These are phyloP conservation scores for Micrasema longulum DNA, from an alignment of 1,140 invertebrate genomes.

Conservation along the genomic window DNA sequence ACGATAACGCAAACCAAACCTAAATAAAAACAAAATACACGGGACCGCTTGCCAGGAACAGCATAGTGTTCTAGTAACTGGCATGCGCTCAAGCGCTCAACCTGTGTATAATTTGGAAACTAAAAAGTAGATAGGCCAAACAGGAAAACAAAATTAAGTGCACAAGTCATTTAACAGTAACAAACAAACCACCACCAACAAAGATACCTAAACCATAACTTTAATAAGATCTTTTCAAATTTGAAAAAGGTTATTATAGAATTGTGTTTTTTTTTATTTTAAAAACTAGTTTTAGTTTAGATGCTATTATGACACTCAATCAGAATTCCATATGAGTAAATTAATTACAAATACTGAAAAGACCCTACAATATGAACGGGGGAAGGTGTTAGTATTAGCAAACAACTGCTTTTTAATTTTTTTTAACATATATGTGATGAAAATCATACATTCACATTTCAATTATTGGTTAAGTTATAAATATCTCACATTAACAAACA, in stretches of 20 bases:
- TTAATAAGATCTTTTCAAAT: too few relatives aligned
- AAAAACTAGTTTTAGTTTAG: too few relatives aligned
- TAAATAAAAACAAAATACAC: constrained; percentile 16
- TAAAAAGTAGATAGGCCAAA: constrained; percentile 27
- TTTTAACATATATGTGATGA: too few relatives aligned
- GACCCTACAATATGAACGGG: not conserved
- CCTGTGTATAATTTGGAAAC: constrained; percentile 24
- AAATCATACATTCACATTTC: too few relatives aligned
- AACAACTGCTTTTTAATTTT: too few relatives aligned
- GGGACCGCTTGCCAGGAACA: constrained; percentile 1
- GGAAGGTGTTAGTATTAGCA: not conserved
- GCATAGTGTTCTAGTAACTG: not conserved
- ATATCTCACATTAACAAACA: too few relatives aligned
- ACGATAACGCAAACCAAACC: constrained; percentile 28
- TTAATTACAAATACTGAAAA: too few relatives aligned
- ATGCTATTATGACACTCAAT: too few relatives aligned
- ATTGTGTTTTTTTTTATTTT: too few relatives aligned
- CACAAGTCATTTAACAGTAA: constrained; percentile 22
- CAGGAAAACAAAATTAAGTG: constrained; percentile 26
- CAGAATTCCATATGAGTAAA: too few relatives aligned
- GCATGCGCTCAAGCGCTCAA: constrained; percentile 2
- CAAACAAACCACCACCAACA: constrained; percentile 21
- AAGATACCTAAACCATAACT: not conserved
- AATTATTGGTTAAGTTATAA: too few relatives aligned
- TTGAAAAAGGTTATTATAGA: too few relatives aligned